phyloP scores from a whole-genome alignment of 2,888 invertebrate species.

The Parelbella ahira region DNA sequence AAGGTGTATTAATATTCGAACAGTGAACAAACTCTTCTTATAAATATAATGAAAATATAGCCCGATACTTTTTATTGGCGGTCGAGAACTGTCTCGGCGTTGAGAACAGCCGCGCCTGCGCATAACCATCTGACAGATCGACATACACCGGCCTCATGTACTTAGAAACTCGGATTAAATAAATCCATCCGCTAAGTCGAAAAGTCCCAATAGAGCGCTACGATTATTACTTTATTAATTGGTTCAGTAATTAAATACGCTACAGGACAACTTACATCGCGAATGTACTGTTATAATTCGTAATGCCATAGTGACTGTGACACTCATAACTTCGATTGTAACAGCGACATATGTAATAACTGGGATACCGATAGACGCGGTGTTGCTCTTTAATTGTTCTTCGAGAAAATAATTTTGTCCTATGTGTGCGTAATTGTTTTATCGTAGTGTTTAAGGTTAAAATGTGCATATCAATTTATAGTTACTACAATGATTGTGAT shows the following conservation, averaged over 20 bases:
- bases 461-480: too few relatives aligned
- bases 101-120: slow-evolving; percentile 57
- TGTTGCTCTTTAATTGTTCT: slow-evolving; percentile 17
- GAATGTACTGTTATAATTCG: slow-evolving; percentile 21
- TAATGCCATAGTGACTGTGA: slow-evolving; percentile 23
- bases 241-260: slow-evolving; percentile 27
- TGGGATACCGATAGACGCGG: slow-evolving; percentile 13
- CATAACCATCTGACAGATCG: slow-evolving; percentile 41
- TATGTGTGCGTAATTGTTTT: too few relatives aligned
- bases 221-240: slow-evolving; percentile 37
- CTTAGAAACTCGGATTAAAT: slow-evolving; percentile 53
- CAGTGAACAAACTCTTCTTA: too few relatives aligned
- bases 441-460: too few relatives aligned
- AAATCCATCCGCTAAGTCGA: slow-evolving; percentile 63
- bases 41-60: slow-evolving; percentile 7
- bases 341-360: slow-evolving; percentile 15
- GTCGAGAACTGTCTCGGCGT: slow-evolving; percentile 29
- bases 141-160: slow-evolving; percentile 36
- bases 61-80: slow-evolving; percentile 20
- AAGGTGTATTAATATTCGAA: too few relatives aligned
- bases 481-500: too few relatives aligned
- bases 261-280: slow-evolving; percentile 26
- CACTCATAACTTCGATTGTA: slow-evolving; percentile 25
- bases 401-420: background rate
- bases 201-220: slow-evolving; percentile 54